Conservation (phyloP, 1,140 invertebrate genomes). For the Maconellicoccus hirsutus region DNA sequence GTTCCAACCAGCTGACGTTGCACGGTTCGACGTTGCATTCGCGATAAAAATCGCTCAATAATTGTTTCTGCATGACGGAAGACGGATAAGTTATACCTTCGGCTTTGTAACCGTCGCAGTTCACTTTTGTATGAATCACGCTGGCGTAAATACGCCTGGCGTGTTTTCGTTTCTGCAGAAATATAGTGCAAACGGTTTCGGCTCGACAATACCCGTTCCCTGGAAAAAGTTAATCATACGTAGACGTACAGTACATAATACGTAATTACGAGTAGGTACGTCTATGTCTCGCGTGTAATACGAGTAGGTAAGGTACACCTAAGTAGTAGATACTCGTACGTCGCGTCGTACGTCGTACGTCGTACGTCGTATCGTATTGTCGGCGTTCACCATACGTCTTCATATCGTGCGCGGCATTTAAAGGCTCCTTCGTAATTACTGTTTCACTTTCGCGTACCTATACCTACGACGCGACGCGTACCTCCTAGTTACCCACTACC, state of each 20-base stretch:
- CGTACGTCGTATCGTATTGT: no score
- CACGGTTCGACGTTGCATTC: background rate
- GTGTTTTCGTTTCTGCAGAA: conserved; percentile 63
- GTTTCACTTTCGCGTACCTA: no score
- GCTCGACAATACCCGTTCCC: conserved; percentile 58
- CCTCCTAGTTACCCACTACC: background rate
- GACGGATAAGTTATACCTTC: conserved; percentile 70
- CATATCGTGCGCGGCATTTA: no score
- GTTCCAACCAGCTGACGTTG: background rate
- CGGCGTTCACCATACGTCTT: no score
- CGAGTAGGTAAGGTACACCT: no score
- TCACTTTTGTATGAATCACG: conserved; percentile 52
- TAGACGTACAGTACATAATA: no score
- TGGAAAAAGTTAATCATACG: conserved; percentile 19
- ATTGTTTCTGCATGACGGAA: conserved; percentile 57
- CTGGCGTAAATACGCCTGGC: conserved; percentile 64
- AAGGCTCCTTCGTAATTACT: no score
- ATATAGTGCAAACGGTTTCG: conserved; percentile 58
- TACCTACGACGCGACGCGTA: no score
- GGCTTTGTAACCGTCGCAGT: conserved; percentile 72
- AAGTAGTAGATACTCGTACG: no score
- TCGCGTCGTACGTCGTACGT: no score
- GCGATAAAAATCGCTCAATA: conserved; percentile 39
- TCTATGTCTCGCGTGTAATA: no score
- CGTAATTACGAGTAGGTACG: no score